Evolutionary conservation across 2,797 vertebrate species (phyloP).

Genomic region (Danio tinwini): DNA sequence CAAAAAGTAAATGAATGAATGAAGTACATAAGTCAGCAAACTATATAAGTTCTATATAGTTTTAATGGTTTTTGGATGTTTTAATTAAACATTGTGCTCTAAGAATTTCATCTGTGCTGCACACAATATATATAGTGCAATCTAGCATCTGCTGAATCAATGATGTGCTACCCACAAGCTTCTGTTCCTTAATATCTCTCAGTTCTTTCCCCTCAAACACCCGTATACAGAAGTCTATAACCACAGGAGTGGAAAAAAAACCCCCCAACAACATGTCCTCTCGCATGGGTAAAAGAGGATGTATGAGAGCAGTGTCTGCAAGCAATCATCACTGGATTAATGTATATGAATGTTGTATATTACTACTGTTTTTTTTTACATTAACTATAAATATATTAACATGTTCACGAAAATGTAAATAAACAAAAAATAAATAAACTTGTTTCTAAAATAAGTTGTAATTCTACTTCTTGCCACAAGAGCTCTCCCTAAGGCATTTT

Average conservation of each 20-base stretch:
- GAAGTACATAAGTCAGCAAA: too few relatives aligned
- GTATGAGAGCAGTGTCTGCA: neutral
- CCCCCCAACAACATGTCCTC: neutral
- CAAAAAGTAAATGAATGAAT: too few relatives aligned
- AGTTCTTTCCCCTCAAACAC: neutral
- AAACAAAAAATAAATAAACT: neutral
- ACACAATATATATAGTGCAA: too few relatives aligned
- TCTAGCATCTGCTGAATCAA: too few relatives aligned
- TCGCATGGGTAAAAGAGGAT: neutral
- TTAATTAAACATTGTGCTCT: too few relatives aligned
- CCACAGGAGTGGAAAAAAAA: neutral
- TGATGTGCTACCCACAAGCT: neutral
- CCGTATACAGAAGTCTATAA: neutral
- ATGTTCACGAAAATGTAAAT: neutral
- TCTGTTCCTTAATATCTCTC: neutral
- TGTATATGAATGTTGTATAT: constrained; percentile 4
- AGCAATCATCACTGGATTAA: neutral
- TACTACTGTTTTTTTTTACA: neutral
- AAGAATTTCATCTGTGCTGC: too few relatives aligned
- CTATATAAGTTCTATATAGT: too few relatives aligned
- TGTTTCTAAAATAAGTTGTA: constrained; percentile 16
- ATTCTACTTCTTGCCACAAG: constrained; percentile 12
- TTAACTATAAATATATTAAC: neutral
- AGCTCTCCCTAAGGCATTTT: neutral
- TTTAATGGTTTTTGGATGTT: too few relatives aligned